A percentile compares a stretch with the other conserved stretches of the same genome.
phyloP scores from a whole-genome alignment of 1,140 invertebrate species.

The Drosophila prosaltans region DNA sequence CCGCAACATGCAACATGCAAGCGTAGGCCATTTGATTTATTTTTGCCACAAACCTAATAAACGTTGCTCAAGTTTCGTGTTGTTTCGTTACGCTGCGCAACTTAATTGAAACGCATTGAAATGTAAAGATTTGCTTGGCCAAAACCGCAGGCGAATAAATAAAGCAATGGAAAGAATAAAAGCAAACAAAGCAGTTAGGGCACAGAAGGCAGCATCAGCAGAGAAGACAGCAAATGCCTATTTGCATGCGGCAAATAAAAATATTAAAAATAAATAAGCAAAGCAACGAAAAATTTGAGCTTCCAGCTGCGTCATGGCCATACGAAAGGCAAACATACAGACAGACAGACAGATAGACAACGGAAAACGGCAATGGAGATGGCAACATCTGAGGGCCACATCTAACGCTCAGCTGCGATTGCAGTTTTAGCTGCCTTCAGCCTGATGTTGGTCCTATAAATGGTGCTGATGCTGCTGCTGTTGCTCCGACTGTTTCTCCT shows the following conservation, averaged over 20 bases:
- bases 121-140: constrained; percentile 58
- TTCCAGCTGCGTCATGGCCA: constrained; percentile 12
- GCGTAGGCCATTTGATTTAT: constrained; percentile 42
- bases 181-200: constrained; percentile 21
- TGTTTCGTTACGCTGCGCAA: constrained; percentile 35
- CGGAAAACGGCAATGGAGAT: background rate
- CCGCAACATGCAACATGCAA: constrained; percentile 37
- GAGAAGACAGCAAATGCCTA: constrained; percentile 33
- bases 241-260: constrained; percentile 68
- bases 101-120: constrained; percentile 74
- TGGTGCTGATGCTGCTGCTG: constrained; percentile 13
- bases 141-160: constrained; percentile 60
- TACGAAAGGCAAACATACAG: constrained; percentile 27
- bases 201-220: constrained; percentile 17
- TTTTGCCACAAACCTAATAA: constrained; percentile 30
- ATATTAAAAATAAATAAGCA: constrained; percentile 77
- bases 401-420: constrained; percentile 57
- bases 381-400: constrained; percentile 10
- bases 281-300: constrained; percentile 59
- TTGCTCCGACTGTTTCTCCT: constrained; percentile 3
- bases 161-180: constrained; percentile 42
- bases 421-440: constrained; percentile 68
- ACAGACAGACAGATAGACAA: constrained; percentile 1
- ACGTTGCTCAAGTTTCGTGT: constrained; percentile 12
- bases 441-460: constrained; percentile 14